phyloP scores from a whole-genome alignment of 2,888 invertebrate species.

The Eilema depressum region DNA sequence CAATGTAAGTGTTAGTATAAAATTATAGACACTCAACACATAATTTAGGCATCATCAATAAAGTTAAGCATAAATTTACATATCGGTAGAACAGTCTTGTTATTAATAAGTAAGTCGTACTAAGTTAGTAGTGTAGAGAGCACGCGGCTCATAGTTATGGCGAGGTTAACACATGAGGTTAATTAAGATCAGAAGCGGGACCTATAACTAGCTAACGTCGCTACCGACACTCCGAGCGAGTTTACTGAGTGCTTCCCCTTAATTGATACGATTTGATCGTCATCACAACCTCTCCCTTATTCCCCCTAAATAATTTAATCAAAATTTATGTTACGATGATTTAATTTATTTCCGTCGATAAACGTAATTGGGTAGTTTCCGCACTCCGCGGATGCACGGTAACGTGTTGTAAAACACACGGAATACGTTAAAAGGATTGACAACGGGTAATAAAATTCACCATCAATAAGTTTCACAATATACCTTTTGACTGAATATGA shows the following conservation, averaged over 20 bases:
- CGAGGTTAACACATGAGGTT: conserved; percentile 84
- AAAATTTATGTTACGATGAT: conserved; percentile 64
- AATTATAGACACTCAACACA: conserved; percentile 61
- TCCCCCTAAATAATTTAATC: conserved; percentile 69
- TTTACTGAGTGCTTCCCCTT: conserved; percentile 76
- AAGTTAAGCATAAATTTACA: conserved; percentile 79
- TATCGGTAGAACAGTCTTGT: conserved; percentile 68
- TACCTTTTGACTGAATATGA: conserved; percentile 59
- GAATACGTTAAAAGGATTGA: conserved; percentile 68
- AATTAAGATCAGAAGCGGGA: conserved; percentile 82
- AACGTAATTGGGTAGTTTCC: conserved; percentile 52
- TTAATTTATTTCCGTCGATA: conserved; percentile 58
- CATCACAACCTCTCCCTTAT: conserved; percentile 71
- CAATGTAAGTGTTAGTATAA: conserved; percentile 55
- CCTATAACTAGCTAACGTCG: conserved; percentile 77
- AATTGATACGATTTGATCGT: conserved; percentile 84
- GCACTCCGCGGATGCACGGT: conserved; percentile 23
- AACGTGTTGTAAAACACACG: conserved; percentile 33
- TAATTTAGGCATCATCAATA: conserved; percentile 74
- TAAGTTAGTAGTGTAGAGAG: conserved; percentile 66
- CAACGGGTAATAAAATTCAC: conserved; percentile 61
- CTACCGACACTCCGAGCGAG: conserved; percentile 69
- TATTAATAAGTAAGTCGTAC: conserved; percentile 75
- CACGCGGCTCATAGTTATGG: conserved; percentile 75
- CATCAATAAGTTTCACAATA: conserved; percentile 52